These are phyloP conservation scores for Astyanax mexicanus DNA, from an alignment of 2,797 vertebrate species.

Conservation along the genomic window DNA sequence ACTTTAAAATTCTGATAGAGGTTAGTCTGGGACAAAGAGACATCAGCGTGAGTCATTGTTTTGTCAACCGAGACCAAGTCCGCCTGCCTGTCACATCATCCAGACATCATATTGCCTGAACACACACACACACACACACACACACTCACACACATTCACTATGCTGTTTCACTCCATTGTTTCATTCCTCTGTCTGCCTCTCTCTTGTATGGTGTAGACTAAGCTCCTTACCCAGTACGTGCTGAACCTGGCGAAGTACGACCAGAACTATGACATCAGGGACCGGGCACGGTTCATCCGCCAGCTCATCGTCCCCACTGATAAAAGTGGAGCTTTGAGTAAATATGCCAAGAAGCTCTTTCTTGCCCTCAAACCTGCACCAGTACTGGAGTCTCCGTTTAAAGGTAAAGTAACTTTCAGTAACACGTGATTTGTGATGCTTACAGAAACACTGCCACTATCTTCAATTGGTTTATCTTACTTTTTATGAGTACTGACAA, in stretches of 20 bases:
- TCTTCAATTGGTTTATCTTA: no score
- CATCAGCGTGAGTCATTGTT: constrained; percentile 5
- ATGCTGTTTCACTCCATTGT: not conserved
- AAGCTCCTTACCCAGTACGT: constrained; percentile 98
- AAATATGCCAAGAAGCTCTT: constrained; percentile 98
- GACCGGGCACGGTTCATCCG: constrained; percentile 96
- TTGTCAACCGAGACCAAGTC: not conserved
- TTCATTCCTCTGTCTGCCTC: not conserved
- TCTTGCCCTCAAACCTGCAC: constrained; percentile 95
- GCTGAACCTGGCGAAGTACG: constrained; percentile 96
- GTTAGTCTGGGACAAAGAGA: not conserved
- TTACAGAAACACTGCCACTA: no score
- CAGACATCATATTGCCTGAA: not conserved
- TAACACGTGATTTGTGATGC: not conserved
- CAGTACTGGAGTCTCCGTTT: constrained; percentile 95
- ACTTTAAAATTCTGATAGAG: not conserved
- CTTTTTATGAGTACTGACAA: no score
- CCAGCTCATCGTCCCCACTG: constrained; percentile 95
- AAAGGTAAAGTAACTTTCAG: constrained; percentile 83
- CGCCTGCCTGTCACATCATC: constrained; percentile 15
- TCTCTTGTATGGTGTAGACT: constrained; percentile 76
- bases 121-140: not conserved
- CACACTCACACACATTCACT: not conserved
- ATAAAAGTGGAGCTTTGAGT: constrained; percentile 94
- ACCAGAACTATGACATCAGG: constrained; percentile 98